Percentiles rank a stretch among this genome's conserved stretches.
Evolutionary conservation across 2,888 invertebrate species (phyloP).

Genomic region (Lycophotia porphyrea): DNA sequence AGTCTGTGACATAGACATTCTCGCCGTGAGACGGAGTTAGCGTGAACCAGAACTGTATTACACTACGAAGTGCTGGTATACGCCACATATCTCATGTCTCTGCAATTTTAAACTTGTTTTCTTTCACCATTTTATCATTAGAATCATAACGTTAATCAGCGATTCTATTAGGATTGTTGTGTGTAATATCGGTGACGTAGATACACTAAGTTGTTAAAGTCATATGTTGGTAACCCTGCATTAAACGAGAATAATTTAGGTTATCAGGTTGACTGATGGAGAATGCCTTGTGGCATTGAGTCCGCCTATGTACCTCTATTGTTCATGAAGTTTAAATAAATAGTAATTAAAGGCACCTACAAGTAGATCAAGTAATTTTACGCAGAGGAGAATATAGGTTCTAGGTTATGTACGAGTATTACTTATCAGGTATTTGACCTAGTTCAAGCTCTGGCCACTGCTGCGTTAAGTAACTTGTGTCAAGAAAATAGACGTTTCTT

Average conservation of each 20-base stretch:
- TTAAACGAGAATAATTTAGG: background rate
- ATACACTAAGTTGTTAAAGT: background rate
- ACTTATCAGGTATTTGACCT: background rate
- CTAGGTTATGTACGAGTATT: background rate
- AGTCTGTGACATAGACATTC: background rate
- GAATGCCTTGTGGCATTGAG: too few relatives aligned
- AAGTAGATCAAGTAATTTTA: background rate
- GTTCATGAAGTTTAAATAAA: too few relatives aligned
- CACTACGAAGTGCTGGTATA: too few relatives aligned
- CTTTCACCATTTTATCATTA: background rate
- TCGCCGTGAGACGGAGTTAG: too few relatives aligned
- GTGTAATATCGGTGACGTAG: background rate
- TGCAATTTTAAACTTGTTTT: background rate
- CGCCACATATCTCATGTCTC: background rate
- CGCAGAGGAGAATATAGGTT: background rate
- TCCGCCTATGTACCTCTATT: too few relatives aligned
- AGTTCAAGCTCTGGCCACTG: background rate
- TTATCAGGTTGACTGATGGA: too few relatives aligned
- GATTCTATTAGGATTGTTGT: background rate
- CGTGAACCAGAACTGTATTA: background rate
- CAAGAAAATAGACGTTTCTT: background rate
- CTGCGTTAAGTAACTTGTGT: background rate
- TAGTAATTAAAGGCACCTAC: background rate
- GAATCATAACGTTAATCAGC: background rate
- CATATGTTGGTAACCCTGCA: background rate